phyloP scores from a whole-genome alignment of 1,140 invertebrate species.

The Atopsyche davidsoni region DNA sequence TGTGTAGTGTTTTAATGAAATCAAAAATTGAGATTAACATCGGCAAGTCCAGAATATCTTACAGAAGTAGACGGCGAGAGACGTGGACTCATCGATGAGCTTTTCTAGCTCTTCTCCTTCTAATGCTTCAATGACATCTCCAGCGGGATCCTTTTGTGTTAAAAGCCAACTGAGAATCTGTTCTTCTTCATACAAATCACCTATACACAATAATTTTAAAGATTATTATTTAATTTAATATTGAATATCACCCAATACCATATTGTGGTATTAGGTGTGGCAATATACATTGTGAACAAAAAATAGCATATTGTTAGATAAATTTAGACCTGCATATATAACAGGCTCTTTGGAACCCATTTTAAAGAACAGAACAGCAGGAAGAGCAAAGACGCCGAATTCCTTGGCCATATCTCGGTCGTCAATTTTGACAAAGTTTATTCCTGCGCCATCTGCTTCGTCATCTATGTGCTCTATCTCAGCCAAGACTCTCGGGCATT shows the following conservation, averaged over 20 bases:
- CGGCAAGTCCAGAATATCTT: too few relatives aligned
- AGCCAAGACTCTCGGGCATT: constrained; percentile 78
- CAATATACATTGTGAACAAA: too few relatives aligned
- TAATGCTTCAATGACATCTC: constrained; percentile 83
- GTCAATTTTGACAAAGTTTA: constrained; percentile 90
- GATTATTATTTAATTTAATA: not conserved
- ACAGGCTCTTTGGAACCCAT: constrained; percentile 83
- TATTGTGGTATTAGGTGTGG: not conserved
- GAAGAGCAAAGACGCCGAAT: constrained; percentile 80
- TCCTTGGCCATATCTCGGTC: constrained; percentile 82
- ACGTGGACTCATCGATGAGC: constrained; percentile 74
- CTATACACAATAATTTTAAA: constrained; percentile 41
- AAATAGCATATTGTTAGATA: not conserved
- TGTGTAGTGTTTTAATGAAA: too few relatives aligned
- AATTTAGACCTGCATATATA: constrained; percentile 76
- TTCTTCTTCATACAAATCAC: constrained; percentile 84
- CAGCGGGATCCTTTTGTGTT: constrained; percentile 83
- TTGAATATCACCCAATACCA: not conserved
- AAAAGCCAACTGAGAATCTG: constrained; percentile 84
- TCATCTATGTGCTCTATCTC: constrained; percentile 93
- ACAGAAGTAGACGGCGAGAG: constrained; percentile 90
- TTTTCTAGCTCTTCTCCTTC: constrained; percentile 76
- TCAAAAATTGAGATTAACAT: too few relatives aligned
- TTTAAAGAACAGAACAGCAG: constrained; percentile 85
- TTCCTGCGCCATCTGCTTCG: constrained; percentile 84